These are phyloP conservation scores for Uria lomvia DNA, from an alignment of 2,113 vertebrate species.

Conservation along the genomic window DNA sequence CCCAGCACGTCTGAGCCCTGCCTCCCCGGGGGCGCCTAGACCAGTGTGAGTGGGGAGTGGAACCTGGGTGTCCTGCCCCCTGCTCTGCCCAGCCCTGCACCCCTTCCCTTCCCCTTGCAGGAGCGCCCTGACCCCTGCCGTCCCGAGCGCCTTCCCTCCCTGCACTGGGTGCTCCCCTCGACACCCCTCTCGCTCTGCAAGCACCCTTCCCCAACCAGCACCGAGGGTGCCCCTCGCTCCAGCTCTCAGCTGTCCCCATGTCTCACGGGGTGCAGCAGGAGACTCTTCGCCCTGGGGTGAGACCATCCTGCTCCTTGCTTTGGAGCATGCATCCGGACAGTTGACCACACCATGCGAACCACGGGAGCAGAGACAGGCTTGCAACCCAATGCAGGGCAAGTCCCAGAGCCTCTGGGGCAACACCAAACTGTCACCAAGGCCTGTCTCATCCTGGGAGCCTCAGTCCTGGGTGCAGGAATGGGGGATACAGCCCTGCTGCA, in stretches of 20 bases:
- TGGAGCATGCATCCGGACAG: not conserved
- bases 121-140: not conserved
- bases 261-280: not conserved
- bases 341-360: fast-evolving
- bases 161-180: not conserved
- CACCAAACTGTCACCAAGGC: not conserved
- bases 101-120: not conserved
- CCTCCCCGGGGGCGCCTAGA: not conserved
- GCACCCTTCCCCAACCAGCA: not conserved
- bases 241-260: not conserved
- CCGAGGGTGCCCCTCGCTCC: not conserved
- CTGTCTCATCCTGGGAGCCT: not conserved
- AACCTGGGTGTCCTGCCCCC: not conserved
- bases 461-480: not conserved
- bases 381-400: not conserved
- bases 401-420: not conserved
- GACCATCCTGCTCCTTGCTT: not conserved
- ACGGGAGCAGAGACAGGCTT: not conserved
- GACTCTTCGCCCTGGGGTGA: not conserved
- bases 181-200: not conserved
- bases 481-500: not conserved
- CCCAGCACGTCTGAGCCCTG: not conserved
- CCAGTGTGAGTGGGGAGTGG: not conserved
- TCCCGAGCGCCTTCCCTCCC: not conserved
- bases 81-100: not conserved